Evolutionary conservation across 2,113 vertebrate genomes (phyloP).

Genomic region (Halcyon malimbica): DNA sequence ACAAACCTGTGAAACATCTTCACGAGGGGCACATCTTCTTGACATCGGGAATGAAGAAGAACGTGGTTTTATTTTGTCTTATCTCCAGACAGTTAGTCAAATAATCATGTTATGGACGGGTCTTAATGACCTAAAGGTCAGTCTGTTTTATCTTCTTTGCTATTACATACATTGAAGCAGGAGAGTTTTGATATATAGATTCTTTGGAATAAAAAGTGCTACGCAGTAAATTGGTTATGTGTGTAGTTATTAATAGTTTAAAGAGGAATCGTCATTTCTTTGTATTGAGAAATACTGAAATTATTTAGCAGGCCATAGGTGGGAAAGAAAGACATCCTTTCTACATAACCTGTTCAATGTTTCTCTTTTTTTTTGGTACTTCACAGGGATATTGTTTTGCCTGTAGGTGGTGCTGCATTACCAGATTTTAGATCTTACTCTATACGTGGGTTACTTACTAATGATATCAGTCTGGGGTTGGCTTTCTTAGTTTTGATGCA

Average conservation of each 20-base stretch:
- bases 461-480: fast-evolving
- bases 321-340: fast-evolving
- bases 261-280: background rate
- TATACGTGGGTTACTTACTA: fast-evolving
- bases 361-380: background rate
- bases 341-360: background rate
- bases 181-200: background rate
- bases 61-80: slow-evolving; percentile 73
- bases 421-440: background rate
- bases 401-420: slow-evolving; percentile 21
- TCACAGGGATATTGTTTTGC: background rate
- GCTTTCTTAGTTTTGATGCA: background rate
- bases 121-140: slow-evolving; percentile 83
- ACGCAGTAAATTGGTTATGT: background rate
- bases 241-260: background rate
- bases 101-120: slow-evolving; percentile 85
- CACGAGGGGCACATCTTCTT: slow-evolving; percentile 76
- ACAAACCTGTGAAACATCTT: slow-evolving; percentile 62
- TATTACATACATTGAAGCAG: background rate
- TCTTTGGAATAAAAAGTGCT: background rate
- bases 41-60: slow-evolving; percentile 80
- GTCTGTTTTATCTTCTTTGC: background rate
- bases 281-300: background rate
- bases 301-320: background rate
- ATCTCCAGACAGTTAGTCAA: slow-evolving; percentile 73